Base-by-base conservation (phyloP, 2,888 invertebrate genomes). In the Amiota communis region DNA sequence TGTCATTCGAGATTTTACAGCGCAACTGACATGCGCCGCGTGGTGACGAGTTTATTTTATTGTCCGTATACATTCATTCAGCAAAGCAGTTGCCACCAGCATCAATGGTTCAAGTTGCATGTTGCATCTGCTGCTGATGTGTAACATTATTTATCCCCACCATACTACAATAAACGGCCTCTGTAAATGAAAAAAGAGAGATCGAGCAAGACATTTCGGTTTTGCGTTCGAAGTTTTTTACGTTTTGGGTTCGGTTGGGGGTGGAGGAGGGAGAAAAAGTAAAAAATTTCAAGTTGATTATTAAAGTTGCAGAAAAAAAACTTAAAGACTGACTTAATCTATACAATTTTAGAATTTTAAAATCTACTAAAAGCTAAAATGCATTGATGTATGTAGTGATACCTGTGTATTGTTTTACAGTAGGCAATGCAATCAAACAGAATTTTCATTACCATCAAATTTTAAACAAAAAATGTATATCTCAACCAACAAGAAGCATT, bases 161-260 rank as follows among this genome's bases (percentile, higher is more conserved):
- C 93, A 93, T 94, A 86, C 88, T 94, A 89, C 88, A 87, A 89
- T 88, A 86, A 94, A 93, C 94, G 95, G 95, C 95, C 95, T 95
- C 95, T 95, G 95, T 94, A 94, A 89, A 87, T 81, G 84, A 85
- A 89, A 81, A n/a, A 85, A 75, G 89, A 90, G 90, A 90, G 90
- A 91, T 90, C 82, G 83, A 90, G 77, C 81, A 80, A 83, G 68
- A 77, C 57, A 17, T 57, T 57, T 57, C 36, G 71, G 8, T 61
- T 72, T 51, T n/a, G 49, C 47, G 72, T 64, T 67, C 20, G 59
- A 36, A 36, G 8, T 10, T 36, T 75, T 72, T 76, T 73, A 15
- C 12, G 53, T 48, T 71, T 75, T 70, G 77, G 75, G 75, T 79
- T 71, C 70, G 61, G 67, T 74, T 53, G 68, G 59, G 71, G 23